A percentile compares a stretch with the other conserved stretches of the same genome.
Evolutionary conservation across 2,888 invertebrate species (phyloP).

Genomic region (Drosophila testacea): DNA sequence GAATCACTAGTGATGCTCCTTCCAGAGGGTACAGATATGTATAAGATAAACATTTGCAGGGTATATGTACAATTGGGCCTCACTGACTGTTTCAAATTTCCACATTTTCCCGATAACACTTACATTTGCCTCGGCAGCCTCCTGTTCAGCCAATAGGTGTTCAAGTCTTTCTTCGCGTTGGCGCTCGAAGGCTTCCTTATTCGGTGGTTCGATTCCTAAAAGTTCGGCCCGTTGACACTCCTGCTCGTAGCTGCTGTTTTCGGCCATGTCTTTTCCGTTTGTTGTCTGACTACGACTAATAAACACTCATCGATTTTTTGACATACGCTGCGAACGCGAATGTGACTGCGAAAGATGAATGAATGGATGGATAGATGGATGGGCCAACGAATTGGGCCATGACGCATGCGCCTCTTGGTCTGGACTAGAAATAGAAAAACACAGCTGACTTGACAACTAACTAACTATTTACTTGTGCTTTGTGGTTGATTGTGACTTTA

Average conservation of each 20-base stretch:
- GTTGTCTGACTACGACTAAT: slow-evolving; percentile 30
- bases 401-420: slow-evolving; percentile 47
- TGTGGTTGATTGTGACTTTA: slow-evolving; percentile 7
- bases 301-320: slow-evolving; percentile 67
- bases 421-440: not conserved
- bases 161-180: slow-evolving; percentile 85
- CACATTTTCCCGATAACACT: slow-evolving; percentile 12
- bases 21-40: no score
- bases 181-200: slow-evolving; percentile 88
- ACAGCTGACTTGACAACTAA: slow-evolving; percentile 33
- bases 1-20: no score
- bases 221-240: slow-evolving; percentile 92
- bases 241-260: slow-evolving; percentile 89
- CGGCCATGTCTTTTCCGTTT: slow-evolving; percentile 75
- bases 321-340: slow-evolving; percentile 21
- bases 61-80: not conserved
- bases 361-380: slow-evolving; percentile 11
- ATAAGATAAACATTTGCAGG: not conserved
- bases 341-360: no score
- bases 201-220: slow-evolving; percentile 89
- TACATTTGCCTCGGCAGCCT: slow-evolving; percentile 86
- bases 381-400: slow-evolving; percentile 43
- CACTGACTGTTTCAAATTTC: no score
- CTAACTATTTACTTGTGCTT: not conserved
- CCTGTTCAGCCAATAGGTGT: slow-evolving; percentile 84